Evolutionary conservation across 2,113 vertebrate species (phyloP), one percentile per base, ranked within the genome.

Genomic region (Corythaeola cristata): DNA sequence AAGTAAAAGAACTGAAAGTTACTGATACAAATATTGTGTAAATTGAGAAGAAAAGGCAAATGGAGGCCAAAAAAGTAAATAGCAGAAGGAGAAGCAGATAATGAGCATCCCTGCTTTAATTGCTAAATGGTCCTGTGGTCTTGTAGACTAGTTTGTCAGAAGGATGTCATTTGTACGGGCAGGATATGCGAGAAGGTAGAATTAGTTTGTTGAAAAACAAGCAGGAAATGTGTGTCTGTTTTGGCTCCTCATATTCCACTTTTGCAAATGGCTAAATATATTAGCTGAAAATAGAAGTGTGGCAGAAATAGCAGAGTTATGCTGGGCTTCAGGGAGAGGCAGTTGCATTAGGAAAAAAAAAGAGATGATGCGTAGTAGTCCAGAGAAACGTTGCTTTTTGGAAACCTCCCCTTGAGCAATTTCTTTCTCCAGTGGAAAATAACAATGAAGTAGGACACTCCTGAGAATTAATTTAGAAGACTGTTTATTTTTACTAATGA

Each of bases 171-270:
- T 55, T 62, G 84, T 89, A 32, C 58, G 23, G 85, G 75, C 81
- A 92, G 90, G 89, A 93, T 68, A 63, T 75, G 90, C 64, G 32
- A 84, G 80, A 76, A 83, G 91, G 78, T 16, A 41, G 64, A 63
- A 89, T 88, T 35, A 45, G 60, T 6, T 15, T 23, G 20, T 53
- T 81, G 76, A 68, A 77, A 81, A 16, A 45, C 12, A 82, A 67
- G 64, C 85, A 90, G 92, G 96, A 96, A 95, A 96, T 77, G 60
- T 26, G 26, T 68, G 85, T 78, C 88, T 7, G 1, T 47, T 64
- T 24, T n/a, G 78, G 81, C 81, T 88, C 66, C 91, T 95, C 91
- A 8, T 26, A 3, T 96, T 79, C 9, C 91, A 37, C 56, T 63
- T 5, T 24, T 96, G 87, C 62, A 72, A 87, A 60, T 37, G 81